A percentile compares a stretch with the other conserved stretches of the same genome.
These are phyloP conservation scores for Deilephila porcellus DNA, from an alignment of 2,888 invertebrate species.

Conservation along the genomic window DNA sequence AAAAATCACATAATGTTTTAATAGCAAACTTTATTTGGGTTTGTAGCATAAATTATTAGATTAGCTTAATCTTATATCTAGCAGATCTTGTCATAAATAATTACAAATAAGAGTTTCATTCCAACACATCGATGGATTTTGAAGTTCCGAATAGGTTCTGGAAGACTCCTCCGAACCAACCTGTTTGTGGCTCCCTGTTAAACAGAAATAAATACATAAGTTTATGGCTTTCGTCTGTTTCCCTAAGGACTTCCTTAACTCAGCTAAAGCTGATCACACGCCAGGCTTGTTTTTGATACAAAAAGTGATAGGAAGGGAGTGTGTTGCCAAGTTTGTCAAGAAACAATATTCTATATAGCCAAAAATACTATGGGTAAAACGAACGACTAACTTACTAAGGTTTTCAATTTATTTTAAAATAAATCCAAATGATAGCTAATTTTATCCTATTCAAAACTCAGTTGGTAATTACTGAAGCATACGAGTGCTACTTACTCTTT, in stretches of 20 bases:
- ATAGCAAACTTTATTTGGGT: conserved; percentile 30
- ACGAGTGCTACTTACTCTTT: conserved; percentile 65
- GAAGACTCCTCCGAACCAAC: conserved; percentile 69
- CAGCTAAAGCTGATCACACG: background rate
- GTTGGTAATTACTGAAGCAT: no score
- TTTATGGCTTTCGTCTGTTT: background rate
- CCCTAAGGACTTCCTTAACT: no score
- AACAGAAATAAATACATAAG: conserved; percentile 29
- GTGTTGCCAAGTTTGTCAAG: no score
- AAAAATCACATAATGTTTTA: background rate
- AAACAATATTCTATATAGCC: no score
- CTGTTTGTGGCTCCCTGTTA: conserved; percentile 71
- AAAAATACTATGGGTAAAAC: no score
- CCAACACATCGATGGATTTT: conserved; percentile 21
- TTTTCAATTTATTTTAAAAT: no score
- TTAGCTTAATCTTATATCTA: conserved; percentile 38
- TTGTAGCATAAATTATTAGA: conserved; percentile 34
- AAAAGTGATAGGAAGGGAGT: no score
- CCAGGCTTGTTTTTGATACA: no score
- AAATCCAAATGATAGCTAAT: no score
- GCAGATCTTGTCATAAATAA: conserved; percentile 36
- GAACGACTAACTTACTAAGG: no score
- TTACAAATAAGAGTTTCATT: conserved; percentile 7
- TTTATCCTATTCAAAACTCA: no score
- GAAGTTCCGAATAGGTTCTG: conserved; percentile 47